Evolutionary conservation across 2,113 vertebrate genomes (phyloP), one percentile per base, ranked within the genome.

Genomic region (Coturnix japonica): DNA sequence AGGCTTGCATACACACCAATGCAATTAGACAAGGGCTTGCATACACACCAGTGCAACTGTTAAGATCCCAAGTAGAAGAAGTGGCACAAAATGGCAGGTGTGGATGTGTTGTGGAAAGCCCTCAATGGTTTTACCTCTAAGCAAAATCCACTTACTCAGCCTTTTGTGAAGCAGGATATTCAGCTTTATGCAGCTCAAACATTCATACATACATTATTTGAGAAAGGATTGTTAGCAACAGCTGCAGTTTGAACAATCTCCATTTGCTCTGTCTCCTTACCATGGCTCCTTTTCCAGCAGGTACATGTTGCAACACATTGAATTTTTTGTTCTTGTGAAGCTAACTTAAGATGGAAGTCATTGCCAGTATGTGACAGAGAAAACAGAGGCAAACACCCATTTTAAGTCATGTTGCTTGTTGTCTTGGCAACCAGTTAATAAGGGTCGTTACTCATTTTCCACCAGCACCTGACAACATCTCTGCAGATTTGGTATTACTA

Each of bases 371-470:
- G 20, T 25, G 49, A 86, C 37, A 51, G 20, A 86, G 59, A 56
- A 96, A 90, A 97, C 71, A 93, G 90, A 93, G 20, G 22, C 39
- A 83, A 95, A 79, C 44, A 60, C 30, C 25, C 87, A 84, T 94
- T 87, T 79, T 80, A 91, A 92, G 31, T 72, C 67, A 81, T 65
- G 54, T 43, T 90, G 73, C 67, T 51, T 23, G 95, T 97, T 97
- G 96, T 95, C 94, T 1, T 56, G 93, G 90, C 73, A 97, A 93
- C 85, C 7, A 67, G 70, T 93, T 97, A 96, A 96, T 95, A 95
- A 97, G 90, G 43, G 51, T 37, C 26, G 25, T 65, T 88, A 75
- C 51, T 81, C 41, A 46, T 88, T 93, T 97, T 89, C 43, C 30
- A 91, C 39, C 67, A 93, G 72, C 73, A 85, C 63, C 54, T 23